A percentile compares a stretch with the other conserved stretches of the same genome.
Conservation (phyloP, 1,140 invertebrate species). For the Sycophaga agraensis region DNA sequence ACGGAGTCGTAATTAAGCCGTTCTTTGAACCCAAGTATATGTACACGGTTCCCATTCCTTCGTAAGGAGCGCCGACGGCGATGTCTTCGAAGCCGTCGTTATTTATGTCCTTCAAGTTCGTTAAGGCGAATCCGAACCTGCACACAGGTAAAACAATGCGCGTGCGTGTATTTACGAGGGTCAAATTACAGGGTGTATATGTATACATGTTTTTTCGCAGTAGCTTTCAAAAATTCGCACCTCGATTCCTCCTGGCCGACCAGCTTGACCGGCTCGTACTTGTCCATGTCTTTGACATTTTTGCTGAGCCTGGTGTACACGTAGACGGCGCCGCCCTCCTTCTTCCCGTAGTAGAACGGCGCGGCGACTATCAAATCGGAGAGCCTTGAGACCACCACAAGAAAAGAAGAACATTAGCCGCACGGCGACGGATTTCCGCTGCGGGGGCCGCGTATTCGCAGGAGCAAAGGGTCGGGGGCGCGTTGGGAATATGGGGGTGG, state of each 20-base stretch:
- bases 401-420: too few relatives aligned
- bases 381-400: conserved; percentile 57
- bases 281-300: conserved; percentile 39
- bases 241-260: conserved; percentile 53
- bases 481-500: neutral
- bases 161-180: too few relatives aligned
- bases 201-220: too few relatives aligned
- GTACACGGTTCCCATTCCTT: conserved; percentile 79
- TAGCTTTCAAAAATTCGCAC: conserved; percentile 30
- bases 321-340: conserved; percentile 86
- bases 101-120: conserved; percentile 87
- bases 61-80: conserved; percentile 90
- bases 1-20: conserved; percentile 72
- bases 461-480: too few relatives aligned
- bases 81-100: conserved; percentile 88
- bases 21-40: conserved; percentile 80
- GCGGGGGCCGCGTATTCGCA: too few relatives aligned
- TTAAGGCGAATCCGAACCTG: conserved; percentile 83
- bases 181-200: neutral
- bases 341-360: conserved; percentile 84
- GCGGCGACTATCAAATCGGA: conserved; percentile 88
- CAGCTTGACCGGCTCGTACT: conserved; percentile 48
- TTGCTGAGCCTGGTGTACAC: conserved; percentile 71
- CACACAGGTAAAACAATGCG: too few relatives aligned
- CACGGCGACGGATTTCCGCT: too few relatives aligned